Evolutionary conservation across 1,140 invertebrate species (phyloP).

Genomic region (Procambarus virginalis): DNA sequence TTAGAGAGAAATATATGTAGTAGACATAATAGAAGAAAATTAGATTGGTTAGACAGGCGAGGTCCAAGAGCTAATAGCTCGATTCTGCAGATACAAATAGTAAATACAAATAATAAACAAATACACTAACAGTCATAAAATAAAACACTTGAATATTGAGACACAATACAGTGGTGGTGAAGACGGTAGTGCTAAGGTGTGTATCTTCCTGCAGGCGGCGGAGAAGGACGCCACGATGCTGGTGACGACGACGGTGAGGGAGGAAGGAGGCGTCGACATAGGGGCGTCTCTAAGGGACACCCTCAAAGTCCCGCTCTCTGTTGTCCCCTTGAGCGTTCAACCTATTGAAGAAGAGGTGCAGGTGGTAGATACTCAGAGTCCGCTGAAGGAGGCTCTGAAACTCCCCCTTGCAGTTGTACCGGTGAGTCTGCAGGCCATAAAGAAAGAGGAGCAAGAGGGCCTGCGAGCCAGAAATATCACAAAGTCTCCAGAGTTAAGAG

Average conservation of each 20-base stretch:
- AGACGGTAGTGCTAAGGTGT: neutral
- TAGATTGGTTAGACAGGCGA: too few relatives aligned
- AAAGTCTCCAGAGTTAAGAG: constrained; percentile 2
- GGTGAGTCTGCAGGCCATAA: constrained; percentile 12
- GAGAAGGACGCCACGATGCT: constrained; percentile 62
- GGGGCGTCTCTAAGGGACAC: constrained; percentile 62
- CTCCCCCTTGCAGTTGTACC: constrained; percentile 49
- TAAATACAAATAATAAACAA: too few relatives aligned
- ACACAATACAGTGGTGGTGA: neutral
- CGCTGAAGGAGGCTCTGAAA: constrained; percentile 55
- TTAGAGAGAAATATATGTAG: too few relatives aligned
- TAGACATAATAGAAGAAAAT: too few relatives aligned
- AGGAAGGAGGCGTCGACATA: constrained; percentile 58
- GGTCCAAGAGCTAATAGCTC: too few relatives aligned
- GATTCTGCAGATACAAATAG: too few relatives aligned
- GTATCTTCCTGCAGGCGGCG: constrained; percentile 45
- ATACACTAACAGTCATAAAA: too few relatives aligned
- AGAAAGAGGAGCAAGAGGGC: constrained; percentile 9
- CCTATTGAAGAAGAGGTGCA: constrained; percentile 35
- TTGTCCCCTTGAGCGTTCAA: constrained; percentile 54
- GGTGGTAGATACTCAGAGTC: constrained; percentile 31
- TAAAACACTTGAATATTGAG: too few relatives aligned
- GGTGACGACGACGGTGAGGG: constrained; percentile 61
- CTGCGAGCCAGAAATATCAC: neutral
- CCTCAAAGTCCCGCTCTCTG: constrained; percentile 63